phyloP scores from a whole-genome alignment of 2,113 vertebrate species.

The Gambusia affinis region DNA sequence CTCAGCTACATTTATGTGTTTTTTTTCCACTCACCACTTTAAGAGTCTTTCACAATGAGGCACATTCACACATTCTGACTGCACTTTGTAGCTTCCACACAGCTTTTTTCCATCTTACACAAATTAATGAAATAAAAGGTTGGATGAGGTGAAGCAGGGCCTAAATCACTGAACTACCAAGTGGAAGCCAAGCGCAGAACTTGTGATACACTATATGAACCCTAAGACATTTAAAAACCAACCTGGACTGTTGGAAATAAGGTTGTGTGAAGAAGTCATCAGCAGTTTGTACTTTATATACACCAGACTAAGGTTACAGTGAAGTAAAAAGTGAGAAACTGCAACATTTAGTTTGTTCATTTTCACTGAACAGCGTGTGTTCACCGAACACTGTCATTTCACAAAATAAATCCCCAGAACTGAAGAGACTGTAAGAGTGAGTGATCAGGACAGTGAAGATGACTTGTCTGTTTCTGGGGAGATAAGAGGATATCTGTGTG shows the following conservation, averaged over 20 bases:
- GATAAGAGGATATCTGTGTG: no score
- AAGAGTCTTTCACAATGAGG: background rate
- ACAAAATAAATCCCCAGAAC: no score
- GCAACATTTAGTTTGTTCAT: background rate
- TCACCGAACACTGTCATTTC: background rate
- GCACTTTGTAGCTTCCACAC: background rate
- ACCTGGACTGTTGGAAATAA: background rate
- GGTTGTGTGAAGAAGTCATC: background rate
- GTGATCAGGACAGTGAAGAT: no score
- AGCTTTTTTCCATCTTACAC: background rate
- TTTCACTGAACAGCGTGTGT: background rate
- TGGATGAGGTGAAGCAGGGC: background rate
- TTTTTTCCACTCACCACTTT: background rate
- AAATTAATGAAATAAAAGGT: background rate
- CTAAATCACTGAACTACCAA: background rate
- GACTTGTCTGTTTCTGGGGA: no score
- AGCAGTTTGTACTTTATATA: background rate
- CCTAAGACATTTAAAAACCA: background rate
- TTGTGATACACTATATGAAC: background rate
- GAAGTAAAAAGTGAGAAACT: background rate
- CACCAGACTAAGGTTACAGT: background rate
- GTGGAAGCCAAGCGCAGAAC: no score
- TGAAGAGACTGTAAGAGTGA: no score
- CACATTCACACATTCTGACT: background rate
- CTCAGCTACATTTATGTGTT: background rate